Conservation (phyloP, 2,888 invertebrate species). For the Fabriciana adippe region DNA sequence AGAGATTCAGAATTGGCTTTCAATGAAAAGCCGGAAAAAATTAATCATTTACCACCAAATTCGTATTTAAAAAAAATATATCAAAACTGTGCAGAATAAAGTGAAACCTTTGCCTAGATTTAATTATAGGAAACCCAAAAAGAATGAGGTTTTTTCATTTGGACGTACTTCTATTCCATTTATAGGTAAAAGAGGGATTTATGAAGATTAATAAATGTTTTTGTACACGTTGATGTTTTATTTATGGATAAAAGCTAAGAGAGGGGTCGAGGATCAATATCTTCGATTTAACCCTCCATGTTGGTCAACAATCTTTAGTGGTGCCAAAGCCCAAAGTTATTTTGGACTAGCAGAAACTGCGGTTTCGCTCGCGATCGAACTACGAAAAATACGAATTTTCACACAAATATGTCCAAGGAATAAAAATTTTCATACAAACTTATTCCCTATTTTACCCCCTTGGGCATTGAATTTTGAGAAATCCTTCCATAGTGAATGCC, state of each 20-base stretch:
- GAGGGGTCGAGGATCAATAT: too few relatives aligned
- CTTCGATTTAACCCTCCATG: too few relatives aligned
- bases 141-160: slow-evolving; percentile 9
- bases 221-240: neutral
- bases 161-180: slow-evolving; percentile 38
- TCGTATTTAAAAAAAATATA: neutral
- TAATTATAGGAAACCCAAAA: slow-evolving; percentile 24
- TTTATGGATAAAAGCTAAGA: neutral
- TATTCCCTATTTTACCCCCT: too few relatives aligned
- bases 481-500: too few relatives aligned
- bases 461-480: too few relatives aligned
- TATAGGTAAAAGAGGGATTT: slow-evolving; percentile 35
- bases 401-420: too few relatives aligned
- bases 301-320: too few relatives aligned
- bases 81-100: neutral
- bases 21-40: neutral
- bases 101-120: neutral
- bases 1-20: neutral
- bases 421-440: too few relatives aligned
- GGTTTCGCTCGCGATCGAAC: too few relatives aligned
- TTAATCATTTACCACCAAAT: neutral
- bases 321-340: too few relatives aligned
- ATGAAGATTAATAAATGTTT: slow-evolving; percentile 38
- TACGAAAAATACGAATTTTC: too few relatives aligned
- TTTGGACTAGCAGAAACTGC: too few relatives aligned